Evolutionary conservation across 2,113 vertebrate genomes (phyloP).

Genomic region (Spea bombifrons): DNA sequence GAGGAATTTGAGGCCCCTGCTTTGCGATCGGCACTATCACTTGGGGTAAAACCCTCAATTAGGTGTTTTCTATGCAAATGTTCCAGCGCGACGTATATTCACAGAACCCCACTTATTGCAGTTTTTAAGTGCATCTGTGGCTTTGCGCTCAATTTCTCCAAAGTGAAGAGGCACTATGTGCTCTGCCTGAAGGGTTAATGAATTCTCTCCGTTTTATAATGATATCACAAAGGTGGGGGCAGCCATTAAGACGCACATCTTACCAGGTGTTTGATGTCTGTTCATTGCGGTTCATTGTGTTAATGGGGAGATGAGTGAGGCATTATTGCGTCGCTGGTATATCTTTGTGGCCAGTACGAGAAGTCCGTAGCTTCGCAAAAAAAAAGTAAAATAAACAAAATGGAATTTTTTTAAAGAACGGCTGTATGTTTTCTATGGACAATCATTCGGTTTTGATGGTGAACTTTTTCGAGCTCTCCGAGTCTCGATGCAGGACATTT

Average conservation of each 20-base stretch:
- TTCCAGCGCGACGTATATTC: not conserved
- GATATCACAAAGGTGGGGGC: not conserved
- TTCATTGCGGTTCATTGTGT: not conserved
- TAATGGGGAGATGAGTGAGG: not conserved
- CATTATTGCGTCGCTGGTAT: not conserved
- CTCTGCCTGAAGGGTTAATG: conserved; percentile 5
- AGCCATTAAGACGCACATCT: not conserved
- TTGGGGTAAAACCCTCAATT: conserved; percentile 2
- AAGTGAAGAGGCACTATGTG: not conserved
- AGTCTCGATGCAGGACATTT: too few species aligned
- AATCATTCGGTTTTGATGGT: too few species aligned
- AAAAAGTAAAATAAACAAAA: too few species aligned
- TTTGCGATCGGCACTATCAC: conserved; percentile 3
- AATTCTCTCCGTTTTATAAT: not conserved
- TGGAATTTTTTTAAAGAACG: too few species aligned
- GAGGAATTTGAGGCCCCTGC: conserved; percentile 16
- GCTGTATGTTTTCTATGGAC: too few species aligned
- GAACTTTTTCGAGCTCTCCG: too few species aligned
- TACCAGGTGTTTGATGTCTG: not conserved
- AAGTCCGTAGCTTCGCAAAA: not conserved
- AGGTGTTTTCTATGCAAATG: conserved; percentile 10
- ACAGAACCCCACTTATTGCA: not conserved
- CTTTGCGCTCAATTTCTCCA: not conserved
- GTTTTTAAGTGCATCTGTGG: conserved; percentile 2
- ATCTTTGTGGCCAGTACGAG: not conserved